A percentile compares a stretch with the other conserved stretches of the same genome.
Conservation (phyloP, 2,888 invertebrate genomes). For the Branchellion lobata region DNA sequence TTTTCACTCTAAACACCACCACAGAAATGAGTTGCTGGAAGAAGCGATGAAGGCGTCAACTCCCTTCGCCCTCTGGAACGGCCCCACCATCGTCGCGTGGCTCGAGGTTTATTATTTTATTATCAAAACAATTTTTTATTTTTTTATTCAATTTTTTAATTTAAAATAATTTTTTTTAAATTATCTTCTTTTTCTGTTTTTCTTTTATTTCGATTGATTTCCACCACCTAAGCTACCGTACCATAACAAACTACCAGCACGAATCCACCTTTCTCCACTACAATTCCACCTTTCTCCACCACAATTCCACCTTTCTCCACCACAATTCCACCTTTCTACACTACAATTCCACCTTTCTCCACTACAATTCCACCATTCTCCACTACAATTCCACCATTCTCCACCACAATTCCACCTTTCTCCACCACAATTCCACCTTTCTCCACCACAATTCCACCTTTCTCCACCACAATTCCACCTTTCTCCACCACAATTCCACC, state of each 20-base stretch:
- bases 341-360: no score
- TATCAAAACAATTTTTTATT: not conserved
- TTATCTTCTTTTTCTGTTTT: not conserved
- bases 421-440: no score
- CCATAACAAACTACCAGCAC: not conserved
- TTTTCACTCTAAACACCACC: not conserved
- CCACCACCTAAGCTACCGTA: not conserved
- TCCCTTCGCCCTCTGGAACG: conserved; percentile 98
- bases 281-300: not conserved
- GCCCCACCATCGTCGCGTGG: conserved; percentile 99
- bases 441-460: no score
- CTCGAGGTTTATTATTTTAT: conserved; percentile 69
- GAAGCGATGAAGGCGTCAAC: conserved; percentile 99
- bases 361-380: not conserved
- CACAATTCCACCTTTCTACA: not conserved
- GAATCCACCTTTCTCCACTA: not conserved
- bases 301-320: not conserved
- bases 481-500: no score
- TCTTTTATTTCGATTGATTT: no score
- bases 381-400: not conserved
- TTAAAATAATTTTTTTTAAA: not conserved
- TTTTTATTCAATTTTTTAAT: not conserved
- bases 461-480: no score
- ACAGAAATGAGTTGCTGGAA: conserved; percentile 85
- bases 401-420: no score